Base-by-base conservation (phyloP, 2,888 invertebrate genomes). In the Omphaloscelis lunosa region DNA sequence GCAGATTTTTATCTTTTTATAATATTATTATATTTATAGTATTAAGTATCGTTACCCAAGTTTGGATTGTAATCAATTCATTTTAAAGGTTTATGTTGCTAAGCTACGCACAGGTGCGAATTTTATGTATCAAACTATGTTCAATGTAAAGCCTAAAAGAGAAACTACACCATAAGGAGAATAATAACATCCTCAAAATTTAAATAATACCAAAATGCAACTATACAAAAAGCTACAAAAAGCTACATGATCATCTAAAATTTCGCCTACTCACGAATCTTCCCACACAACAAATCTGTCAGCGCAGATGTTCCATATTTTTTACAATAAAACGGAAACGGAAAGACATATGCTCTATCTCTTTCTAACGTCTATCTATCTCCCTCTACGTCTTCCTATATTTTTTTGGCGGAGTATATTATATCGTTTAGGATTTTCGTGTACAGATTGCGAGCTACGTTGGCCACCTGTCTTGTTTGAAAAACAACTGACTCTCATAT, bases 291-390 rank as follows among this genome's bases (percentile, higher is more conserved):
- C 89, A 91, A 92, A 93, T 93, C 93, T 91, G 92, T 92, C 92
- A 92, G 81, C 78, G 93, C 96, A 96, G 96, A 96, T 96, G 96
- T 92, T 94, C 92, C 82, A 89, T 84, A 91, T 92, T 95, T 94
- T 95, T 95, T 93, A 93, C 92, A 94, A 95, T 90, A 92, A 94
- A 95, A 94, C 95, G 96, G 96, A 96, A 96, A 94, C 95, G 96
- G 96, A 95, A 96, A 95, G 95, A 94, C 93, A 93, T 89, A 91
- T 84, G 88, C 85, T 69, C 89, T 83, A 77, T 93, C 93, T 90
- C 92, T 45, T 82, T 95, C 91, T 90, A 87, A 79, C 87, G 79
- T 84, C 70, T 75, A 85, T 81, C 84, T 92, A 92, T 91, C 93
- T 86, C 84, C 90, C 91, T 91, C 89, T 79, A 79, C 91, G 88